Conservation (phyloP, 1,140 invertebrate genomes). For the Proales similis region DNA sequence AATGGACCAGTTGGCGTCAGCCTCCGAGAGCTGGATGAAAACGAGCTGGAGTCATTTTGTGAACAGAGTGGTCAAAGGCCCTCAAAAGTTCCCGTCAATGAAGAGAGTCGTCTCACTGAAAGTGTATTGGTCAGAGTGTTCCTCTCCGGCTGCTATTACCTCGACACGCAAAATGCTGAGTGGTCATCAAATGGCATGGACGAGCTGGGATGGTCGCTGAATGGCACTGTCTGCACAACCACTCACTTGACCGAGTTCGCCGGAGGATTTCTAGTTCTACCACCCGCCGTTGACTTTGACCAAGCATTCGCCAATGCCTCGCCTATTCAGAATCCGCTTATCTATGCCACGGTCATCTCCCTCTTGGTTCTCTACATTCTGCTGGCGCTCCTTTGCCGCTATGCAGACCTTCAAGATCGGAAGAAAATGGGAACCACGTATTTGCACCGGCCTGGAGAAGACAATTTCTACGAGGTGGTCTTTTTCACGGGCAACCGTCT, state of each 20-base stretch:
- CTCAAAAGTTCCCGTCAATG: no score
- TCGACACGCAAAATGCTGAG: constrained; percentile 37
- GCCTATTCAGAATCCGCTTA: constrained; percentile 57
- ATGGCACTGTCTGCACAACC: constrained; percentile 43
- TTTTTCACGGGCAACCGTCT: constrained; percentile 56
- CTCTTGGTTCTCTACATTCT: constrained; percentile 53
- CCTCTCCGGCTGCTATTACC: constrained; percentile 40
- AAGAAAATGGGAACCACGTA: constrained; percentile 44
- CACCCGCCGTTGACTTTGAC: constrained; percentile 52
- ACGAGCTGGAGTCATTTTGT: no score
- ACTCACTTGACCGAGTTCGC: constrained; percentile 52
- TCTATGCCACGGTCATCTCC: constrained; percentile 57
- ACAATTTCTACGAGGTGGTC: constrained; percentile 58
- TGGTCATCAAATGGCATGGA: constrained; percentile 43
- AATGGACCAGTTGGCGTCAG: no score
- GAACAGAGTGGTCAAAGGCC: no score
- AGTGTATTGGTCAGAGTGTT: constrained; percentile 38
- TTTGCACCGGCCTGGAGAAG: constrained; percentile 41
- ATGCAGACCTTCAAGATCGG: constrained; percentile 54
- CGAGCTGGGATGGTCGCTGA: constrained; percentile 42
- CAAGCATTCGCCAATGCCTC: constrained; percentile 52
- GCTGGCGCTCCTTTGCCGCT: constrained; percentile 53
- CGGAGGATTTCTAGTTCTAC: constrained; percentile 49
- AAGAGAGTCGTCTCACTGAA: no score
- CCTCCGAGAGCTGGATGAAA: no score